Conservation (phyloP, 2,888 invertebrate genomes). For the Dasysyrphus albostriatus region DNA sequence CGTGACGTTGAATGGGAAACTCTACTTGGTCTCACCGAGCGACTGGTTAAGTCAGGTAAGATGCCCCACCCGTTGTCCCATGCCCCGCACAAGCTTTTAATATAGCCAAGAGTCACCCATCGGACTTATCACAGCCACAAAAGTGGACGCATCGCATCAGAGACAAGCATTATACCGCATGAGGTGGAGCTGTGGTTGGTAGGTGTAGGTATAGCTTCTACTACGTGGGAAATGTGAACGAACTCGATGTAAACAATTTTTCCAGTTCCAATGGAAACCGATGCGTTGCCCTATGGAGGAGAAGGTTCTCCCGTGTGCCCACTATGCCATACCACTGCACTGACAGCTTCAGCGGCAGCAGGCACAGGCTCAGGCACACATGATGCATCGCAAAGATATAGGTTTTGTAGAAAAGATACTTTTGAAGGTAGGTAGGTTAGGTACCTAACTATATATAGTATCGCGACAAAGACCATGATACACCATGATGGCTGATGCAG, state of each 20-base stretch:
- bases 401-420: constrained; percentile 10
- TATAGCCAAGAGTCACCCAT: constrained; percentile 11
- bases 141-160: constrained; percentile 17
- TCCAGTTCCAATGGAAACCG: constrained; percentile 64
- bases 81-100: neutral
- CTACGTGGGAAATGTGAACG: constrained; percentile 74
- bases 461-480: constrained; percentile 32
- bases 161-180: constrained; percentile 39
- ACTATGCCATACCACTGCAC: constrained; percentile 40
- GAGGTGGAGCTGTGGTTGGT: constrained; percentile 41
- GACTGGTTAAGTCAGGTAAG: constrained; percentile 43
- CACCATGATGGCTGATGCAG: constrained; percentile 10
- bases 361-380: constrained; percentile 32
- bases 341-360: constrained; percentile 23
- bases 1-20: constrained; percentile 52
- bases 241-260: constrained; percentile 74
- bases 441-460: neutral
- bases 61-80: neutral
- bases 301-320: constrained; percentile 4
- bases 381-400: constrained; percentile 63
- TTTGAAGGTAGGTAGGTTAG: constrained; percentile 15
- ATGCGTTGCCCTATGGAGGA: constrained; percentile 42
- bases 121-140: constrained; percentile 21
- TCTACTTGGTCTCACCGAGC: constrained; percentile 1
- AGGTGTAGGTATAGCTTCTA: constrained; percentile 23